Evolutionary conservation across 64 coral and sea anemone species (phyloP).

Genomic region (Dendrophyllia cribrosa): DNA sequence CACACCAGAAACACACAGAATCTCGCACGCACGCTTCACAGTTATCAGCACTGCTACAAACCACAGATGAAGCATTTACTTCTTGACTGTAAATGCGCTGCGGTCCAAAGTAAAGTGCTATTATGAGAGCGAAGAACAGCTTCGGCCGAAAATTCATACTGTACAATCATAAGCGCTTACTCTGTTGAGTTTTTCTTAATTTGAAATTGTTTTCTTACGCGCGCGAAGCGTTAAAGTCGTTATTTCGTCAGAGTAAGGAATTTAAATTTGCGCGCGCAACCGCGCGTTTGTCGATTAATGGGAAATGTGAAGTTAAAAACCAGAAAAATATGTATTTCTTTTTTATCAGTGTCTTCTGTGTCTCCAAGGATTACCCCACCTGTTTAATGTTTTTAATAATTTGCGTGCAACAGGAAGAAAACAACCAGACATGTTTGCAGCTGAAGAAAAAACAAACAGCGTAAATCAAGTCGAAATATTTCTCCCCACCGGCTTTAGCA

Average conservation of each 20-base stretch:
- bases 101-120: background rate
- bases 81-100: background rate
- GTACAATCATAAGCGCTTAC: background rate
- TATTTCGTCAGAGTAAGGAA: slow-evolving; percentile 3
- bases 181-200: background rate
- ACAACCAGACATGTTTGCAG: no score
- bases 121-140: background rate
- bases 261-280: slow-evolving; percentile 50
- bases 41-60: background rate
- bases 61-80: background rate
- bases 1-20: slow-evolving; percentile 50
- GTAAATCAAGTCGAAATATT: no score
- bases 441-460: no score
- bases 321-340: no score
- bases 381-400: no score
- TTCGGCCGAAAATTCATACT: background rate
- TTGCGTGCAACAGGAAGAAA: no score
- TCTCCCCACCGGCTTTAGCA: no score
- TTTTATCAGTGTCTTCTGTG: no score
- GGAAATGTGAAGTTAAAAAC: no score
- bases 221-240: background rate
- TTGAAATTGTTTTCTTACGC: background rate
- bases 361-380: no score
- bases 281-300: background rate
- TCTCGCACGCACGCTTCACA: slow-evolving; percentile 39